A percentile compares a stretch with the other conserved stretches of the same genome.
Conservation (phyloP, 2,888 invertebrate genomes). For the Lasioglossum villosulum region DNA sequence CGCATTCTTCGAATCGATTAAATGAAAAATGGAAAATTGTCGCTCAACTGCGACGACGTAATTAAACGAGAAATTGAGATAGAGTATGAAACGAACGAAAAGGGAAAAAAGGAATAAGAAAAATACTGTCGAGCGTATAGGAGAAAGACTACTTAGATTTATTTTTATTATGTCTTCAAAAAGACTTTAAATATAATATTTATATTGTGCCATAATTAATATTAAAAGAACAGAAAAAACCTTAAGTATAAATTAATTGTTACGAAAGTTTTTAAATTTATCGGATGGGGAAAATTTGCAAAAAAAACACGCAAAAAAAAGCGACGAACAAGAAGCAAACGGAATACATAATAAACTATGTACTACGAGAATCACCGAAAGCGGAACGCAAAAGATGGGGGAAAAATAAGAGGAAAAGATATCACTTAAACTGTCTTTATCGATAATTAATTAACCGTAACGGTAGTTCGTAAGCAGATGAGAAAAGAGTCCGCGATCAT, state of each 20-base stretch:
- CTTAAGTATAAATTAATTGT: constrained; percentile 84
- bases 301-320: constrained; percentile 69
- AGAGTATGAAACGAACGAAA: constrained; percentile 39
- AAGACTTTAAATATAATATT: constrained; percentile 84
- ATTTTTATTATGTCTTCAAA: constrained; percentile 84
- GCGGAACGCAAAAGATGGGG: constrained; percentile 47
- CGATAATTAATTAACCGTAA: constrained; percentile 65
- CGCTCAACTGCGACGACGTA: constrained; percentile 72
- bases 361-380: neutral
- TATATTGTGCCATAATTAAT: constrained; percentile 84
- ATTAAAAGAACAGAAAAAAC: constrained; percentile 74
- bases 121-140: constrained; percentile 80
- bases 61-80: constrained; percentile 66
- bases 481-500: constrained; percentile 49
- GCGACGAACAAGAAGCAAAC: neutral
- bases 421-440: constrained; percentile 73
- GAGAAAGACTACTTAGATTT: constrained; percentile 84
- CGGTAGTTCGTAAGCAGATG: constrained; percentile 64
- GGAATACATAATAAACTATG: neutral
- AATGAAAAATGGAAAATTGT: constrained; percentile 24
- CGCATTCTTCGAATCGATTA: constrained; percentile 66
- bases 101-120: constrained; percentile 62
- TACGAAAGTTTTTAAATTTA: constrained; percentile 83
- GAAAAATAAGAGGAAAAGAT: constrained; percentile 55
- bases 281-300: constrained; percentile 78